A percentile compares a stretch with the other conserved stretches of the same genome.
Evolutionary conservation across 2,888 invertebrate genomes (phyloP).

Genomic region (Spodoptera picta): DNA sequence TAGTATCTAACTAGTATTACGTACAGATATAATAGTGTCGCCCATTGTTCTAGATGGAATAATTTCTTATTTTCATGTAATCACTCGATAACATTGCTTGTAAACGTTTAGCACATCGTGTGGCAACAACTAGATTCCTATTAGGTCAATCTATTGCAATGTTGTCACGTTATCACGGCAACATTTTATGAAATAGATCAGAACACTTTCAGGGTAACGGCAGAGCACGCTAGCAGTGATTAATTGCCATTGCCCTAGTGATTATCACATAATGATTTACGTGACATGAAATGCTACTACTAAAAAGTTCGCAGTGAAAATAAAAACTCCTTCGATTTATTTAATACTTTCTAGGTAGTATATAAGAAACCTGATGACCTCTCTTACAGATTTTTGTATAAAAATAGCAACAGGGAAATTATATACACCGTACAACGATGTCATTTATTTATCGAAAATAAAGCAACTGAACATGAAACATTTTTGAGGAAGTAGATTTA

Average conservation of each 20-base stretch:
- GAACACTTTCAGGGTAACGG: neutral
- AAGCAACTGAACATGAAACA: slow-evolving; percentile 4
- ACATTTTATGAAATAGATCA: slow-evolving; percentile 17
- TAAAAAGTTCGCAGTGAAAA: too few species aligned
- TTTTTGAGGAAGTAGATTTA: slow-evolving; percentile 25
- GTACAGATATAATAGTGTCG: slow-evolving; percentile 16
- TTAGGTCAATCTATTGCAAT: slow-evolving; percentile 16
- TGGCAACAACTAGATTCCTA: slow-evolving; percentile 30
- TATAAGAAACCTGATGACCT: slow-evolving; percentile 16
- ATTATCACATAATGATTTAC: too few species aligned
- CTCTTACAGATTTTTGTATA: slow-evolving; percentile 7
- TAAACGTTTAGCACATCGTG: slow-evolving; percentile 16
- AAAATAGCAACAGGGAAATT: slow-evolving; percentile 28
- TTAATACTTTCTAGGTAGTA: slow-evolving; percentile 9
- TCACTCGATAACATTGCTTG: slow-evolving; percentile 21
- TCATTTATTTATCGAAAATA: slow-evolving; percentile 14
- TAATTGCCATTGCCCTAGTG: too few species aligned
- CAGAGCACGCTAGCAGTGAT: neutral
- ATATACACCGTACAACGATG: slow-evolving; percentile 5
- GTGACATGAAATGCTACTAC: too few species aligned
- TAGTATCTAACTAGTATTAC: slow-evolving; percentile 1
- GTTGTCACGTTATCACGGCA: slow-evolving; percentile 10
- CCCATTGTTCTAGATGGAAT: slow-evolving; percentile 37
- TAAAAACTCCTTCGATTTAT: too few species aligned
- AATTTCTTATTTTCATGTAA: slow-evolving; percentile 35